Percentiles rank a stretch among this genome's conserved stretches.
Conservation (phyloP, 1,140 invertebrate genomes). For the Heterodera schachtii region DNA sequence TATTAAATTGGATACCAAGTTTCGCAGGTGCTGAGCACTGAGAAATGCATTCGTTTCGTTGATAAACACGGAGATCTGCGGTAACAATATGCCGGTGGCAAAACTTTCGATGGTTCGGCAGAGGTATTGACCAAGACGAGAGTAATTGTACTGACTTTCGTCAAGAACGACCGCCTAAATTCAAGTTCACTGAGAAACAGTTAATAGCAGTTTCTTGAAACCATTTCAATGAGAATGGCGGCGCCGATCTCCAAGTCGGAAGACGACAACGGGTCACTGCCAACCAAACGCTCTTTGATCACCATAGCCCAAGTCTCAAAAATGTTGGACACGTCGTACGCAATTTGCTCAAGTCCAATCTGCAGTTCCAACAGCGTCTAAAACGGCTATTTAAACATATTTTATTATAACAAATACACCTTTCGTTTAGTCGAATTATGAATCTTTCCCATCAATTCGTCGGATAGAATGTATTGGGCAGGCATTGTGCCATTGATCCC, state of each 20-base stretch:
- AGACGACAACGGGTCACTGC: constrained; percentile 1
- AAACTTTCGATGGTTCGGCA: constrained; percentile 21
- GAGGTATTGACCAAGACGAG: constrained; percentile 30
- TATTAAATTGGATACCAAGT: neutral
- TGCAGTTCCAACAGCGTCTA: constrained; percentile 29
- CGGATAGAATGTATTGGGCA: constrained; percentile 22
- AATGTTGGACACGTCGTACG: constrained; percentile 16
- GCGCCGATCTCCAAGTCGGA: constrained; percentile 21
- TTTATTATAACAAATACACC: neutral
- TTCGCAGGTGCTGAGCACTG: constrained; percentile 11
- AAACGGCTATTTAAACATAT: neutral
- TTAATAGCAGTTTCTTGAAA: constrained; percentile 8
- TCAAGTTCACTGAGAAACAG: neutral
- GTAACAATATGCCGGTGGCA: constrained; percentile 7
- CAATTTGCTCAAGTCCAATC: constrained; percentile 31
- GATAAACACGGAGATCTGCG: constrained; percentile 23
- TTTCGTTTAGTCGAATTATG: constrained; percentile 11
- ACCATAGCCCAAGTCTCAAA: constrained; percentile 34
- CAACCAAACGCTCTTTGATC: constrained; percentile 26
- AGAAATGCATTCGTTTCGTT: constrained; percentile 6
- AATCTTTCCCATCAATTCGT: constrained; percentile 26
- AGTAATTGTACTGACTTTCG: constrained; percentile 35
- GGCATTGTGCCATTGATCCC: constrained; percentile 1
- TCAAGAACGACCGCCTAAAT: constrained; percentile 29
- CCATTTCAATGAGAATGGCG: constrained; percentile 35